Conservation (phyloP, 35 echinoderm and acorn worm genomes). For the Lytechinus pictus region DNA sequence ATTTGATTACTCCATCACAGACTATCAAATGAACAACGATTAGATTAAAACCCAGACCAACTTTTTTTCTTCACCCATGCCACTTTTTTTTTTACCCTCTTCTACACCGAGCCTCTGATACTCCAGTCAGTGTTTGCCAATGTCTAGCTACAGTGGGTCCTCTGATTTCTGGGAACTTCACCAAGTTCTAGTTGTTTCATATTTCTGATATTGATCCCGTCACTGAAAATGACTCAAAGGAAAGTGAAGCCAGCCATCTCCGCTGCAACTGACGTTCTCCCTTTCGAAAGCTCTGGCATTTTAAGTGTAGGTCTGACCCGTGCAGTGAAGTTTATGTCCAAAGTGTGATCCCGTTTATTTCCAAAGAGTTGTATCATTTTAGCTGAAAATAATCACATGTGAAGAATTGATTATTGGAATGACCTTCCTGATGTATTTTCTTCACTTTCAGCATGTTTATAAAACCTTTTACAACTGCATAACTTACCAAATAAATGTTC, state of each 20-base stretch:
- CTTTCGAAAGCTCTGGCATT: too few species aligned
- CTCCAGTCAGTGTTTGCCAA: not conserved
- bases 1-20: conserved; percentile 46
- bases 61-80: not conserved
- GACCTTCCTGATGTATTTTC: too few species aligned
- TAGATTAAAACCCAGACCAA: conserved; percentile 39
- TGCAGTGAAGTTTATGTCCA: too few species aligned
- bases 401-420: too few species aligned
- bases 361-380: too few species aligned
- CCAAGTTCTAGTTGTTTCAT: not conserved
- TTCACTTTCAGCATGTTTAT: too few species aligned
- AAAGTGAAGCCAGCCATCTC: not conserved
- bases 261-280: not conserved
- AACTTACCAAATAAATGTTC: too few species aligned
- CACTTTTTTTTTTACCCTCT: not conserved
- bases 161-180: not conserved
- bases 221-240: not conserved
- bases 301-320: too few species aligned
- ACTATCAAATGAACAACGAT: conserved; percentile 58
- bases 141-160: not conserved
- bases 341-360: too few species aligned
- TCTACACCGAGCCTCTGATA: not conserved
- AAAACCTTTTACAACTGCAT: too few species aligned
- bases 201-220: not conserved
- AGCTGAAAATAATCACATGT: too few species aligned